Evolutionary conservation across 2,888 invertebrate genomes (phyloP).

Genomic region (Carterocephalus palaemon): DNA sequence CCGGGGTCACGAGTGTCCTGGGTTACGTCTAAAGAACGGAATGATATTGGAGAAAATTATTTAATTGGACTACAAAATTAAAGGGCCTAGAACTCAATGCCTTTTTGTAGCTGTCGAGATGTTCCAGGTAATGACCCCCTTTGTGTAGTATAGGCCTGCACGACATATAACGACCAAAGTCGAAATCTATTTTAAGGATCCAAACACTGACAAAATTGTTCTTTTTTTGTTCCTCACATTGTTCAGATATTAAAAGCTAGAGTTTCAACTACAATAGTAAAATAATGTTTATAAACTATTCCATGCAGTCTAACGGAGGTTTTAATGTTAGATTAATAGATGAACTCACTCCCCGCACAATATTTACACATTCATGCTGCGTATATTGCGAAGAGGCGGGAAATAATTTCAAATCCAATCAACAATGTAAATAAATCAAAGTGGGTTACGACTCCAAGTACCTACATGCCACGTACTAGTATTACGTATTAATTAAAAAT

Average conservation of each 20-base stretch:
- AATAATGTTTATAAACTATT: too few relatives aligned
- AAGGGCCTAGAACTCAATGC: conserved; percentile 48
- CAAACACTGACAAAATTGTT: too few relatives aligned
- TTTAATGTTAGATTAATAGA: too few relatives aligned
- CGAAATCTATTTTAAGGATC: too few relatives aligned
- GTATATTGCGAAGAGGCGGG: conserved; percentile 14
- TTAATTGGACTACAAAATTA: conserved; percentile 73
- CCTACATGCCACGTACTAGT: conserved; percentile 1
- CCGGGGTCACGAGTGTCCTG: conserved; percentile 65
- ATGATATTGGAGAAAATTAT: conserved; percentile 76
- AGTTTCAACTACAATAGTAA: too few relatives aligned
- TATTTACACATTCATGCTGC: background rate
- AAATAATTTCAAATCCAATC: conserved; percentile 24
- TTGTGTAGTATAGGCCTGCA: background rate
- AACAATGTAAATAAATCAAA: conserved; percentile 20
- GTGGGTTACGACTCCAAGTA: conserved; percentile 9
- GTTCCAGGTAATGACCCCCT: conserved; percentile 7
- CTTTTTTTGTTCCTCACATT: too few relatives aligned
- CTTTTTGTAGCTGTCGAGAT: conserved; percentile 41
- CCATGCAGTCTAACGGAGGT: too few relatives aligned
- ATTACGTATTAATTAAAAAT: conserved; percentile 21
- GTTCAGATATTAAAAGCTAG: too few relatives aligned
- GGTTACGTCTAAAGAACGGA: conserved; percentile 55
- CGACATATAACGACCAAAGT: background rate
- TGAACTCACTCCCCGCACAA: too few relatives aligned